Conservation (phyloP, 2,797 vertebrate species). For the Amniataba percoides region DNA sequence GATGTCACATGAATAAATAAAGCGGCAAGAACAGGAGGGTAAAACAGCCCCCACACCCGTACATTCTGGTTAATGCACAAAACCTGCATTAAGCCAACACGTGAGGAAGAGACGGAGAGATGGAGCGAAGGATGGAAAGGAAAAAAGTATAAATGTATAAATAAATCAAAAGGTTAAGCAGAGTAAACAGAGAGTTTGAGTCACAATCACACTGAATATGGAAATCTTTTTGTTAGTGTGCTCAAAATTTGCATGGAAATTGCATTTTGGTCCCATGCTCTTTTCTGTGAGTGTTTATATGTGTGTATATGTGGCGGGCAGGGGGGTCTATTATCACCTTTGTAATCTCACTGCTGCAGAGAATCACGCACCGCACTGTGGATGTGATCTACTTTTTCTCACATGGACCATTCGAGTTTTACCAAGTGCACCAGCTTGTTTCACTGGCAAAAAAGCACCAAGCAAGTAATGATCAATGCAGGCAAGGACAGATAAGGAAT, state of each 20-base stretch:
- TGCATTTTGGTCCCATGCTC: slow-evolving; percentile 76
- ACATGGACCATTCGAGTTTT: slow-evolving; percentile 42
- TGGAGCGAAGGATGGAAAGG: slow-evolving; percentile 18
- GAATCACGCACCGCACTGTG: slow-evolving; percentile 44
- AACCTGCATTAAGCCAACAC: slow-evolving; percentile 63
- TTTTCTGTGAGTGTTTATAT: slow-evolving; percentile 49
- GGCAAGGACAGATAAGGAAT: background rate
- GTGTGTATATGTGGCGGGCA: slow-evolving; percentile 24
- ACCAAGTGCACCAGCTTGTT: slow-evolving; percentile 25
- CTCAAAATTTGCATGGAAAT: slow-evolving; percentile 86
- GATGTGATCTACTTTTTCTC: slow-evolving; percentile 47
- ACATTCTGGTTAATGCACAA: slow-evolving; percentile 76
- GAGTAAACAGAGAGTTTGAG: slow-evolving; percentile 69
- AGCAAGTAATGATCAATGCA: slow-evolving; percentile 10
- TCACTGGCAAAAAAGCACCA: background rate
- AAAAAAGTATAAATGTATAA: slow-evolving; percentile 65
- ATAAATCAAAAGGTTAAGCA: slow-evolving; percentile 81
- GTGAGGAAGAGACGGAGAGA: slow-evolving; percentile 51
- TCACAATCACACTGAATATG: slow-evolving; percentile 70
- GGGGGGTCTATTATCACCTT: slow-evolving; percentile 78
- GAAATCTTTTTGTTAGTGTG: slow-evolving; percentile 76
- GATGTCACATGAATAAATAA: slow-evolving; percentile 84
- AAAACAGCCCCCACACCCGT: slow-evolving; percentile 46
- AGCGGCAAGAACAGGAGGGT: slow-evolving; percentile 63
- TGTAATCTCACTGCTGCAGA: slow-evolving; percentile 75